phyloP scores from a whole-genome alignment of 92 coral and sea anemone genomes.

The Hydrozoanthus gracilis region DNA sequence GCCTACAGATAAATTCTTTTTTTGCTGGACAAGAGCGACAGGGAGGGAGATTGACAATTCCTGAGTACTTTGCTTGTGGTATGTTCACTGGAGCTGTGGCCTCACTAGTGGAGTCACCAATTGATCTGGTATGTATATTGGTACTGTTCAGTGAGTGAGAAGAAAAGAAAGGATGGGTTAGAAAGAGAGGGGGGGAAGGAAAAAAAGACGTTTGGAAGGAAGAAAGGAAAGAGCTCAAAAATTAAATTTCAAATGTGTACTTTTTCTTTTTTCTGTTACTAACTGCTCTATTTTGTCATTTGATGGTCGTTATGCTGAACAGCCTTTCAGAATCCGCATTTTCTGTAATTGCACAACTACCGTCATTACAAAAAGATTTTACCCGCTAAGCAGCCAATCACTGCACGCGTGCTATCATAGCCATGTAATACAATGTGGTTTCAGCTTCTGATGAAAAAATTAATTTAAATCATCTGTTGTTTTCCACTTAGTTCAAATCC shows the following conservation, averaged over 20 bases:
- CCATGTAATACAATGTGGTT: background rate
- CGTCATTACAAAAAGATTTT: no score
- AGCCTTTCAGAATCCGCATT: no score
- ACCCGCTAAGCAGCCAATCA: background rate
- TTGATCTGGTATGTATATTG: slow-evolving; percentile 74
- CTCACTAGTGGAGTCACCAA: slow-evolving; percentile 85
- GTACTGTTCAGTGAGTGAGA: no score
- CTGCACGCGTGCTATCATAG: background rate
- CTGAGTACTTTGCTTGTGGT: slow-evolving; percentile 80
- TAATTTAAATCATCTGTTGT: background rate
- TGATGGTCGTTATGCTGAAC: no score
- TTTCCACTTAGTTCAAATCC: slow-evolving; percentile 74
- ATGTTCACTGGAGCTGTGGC: slow-evolving; percentile 85
- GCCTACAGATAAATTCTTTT: slow-evolving; percentile 69
- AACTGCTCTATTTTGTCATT: no score
- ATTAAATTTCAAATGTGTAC: no score
- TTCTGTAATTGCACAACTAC: no score
- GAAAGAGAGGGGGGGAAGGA: background rate
- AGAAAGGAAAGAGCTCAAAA: no score
- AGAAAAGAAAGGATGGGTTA: background rate
- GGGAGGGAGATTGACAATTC: slow-evolving; percentile 72
- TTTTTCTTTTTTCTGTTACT: background rate
- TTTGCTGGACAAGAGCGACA: slow-evolving; percentile 81
- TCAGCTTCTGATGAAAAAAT: background rate
- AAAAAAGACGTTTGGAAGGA: background rate